Percentiles rank a stretch among this genome's conserved stretches.
Conservation (phyloP, 2,888 invertebrate genomes). For the Ischnus inquisitorius region DNA sequence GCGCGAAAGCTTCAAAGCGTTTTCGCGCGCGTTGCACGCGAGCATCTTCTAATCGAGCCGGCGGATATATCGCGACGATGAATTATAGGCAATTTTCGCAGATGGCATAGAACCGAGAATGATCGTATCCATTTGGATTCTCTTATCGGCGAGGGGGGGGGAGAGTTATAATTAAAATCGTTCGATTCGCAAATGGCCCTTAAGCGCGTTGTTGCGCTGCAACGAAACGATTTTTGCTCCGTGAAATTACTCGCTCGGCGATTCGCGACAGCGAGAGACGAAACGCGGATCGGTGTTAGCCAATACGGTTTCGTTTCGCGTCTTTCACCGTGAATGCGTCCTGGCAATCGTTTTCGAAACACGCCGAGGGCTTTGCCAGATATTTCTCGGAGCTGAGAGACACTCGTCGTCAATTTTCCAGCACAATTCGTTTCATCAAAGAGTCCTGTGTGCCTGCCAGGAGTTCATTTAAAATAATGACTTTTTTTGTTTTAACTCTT, state of each 20-base stretch:
- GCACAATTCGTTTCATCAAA: slow-evolving; percentile 8
- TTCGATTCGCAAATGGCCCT: slow-evolving; percentile 21
- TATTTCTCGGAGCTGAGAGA: slow-evolving; percentile 9
- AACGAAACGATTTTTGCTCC: background rate
- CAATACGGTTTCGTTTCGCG: slow-evolving; percentile 23
- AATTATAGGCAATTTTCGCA: slow-evolving; percentile 53
- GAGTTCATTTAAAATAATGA: background rate
- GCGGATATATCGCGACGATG: slow-evolving; percentile 31
- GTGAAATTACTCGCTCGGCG: background rate
- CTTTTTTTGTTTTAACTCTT: background rate
- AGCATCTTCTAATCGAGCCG: slow-evolving; percentile 5
- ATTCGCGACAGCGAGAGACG: background rate
- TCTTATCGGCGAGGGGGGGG: background rate
- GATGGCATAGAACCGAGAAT: slow-evolving; percentile 14
- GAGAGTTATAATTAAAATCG: slow-evolving; percentile 59
- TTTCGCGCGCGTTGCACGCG: background rate
- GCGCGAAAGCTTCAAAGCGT: slow-evolving; percentile 58
- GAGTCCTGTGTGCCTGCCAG: background rate
- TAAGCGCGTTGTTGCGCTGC: background rate
- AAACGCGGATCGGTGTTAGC: background rate
- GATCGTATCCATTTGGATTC: slow-evolving; percentile 49
- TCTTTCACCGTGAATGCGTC: background rate
- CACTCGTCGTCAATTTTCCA: slow-evolving; percentile 1
- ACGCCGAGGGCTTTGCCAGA: background rate
- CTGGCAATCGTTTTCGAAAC: slow-evolving; percentile 35